Base-by-base conservation (phyloP, 2,888 invertebrate genomes). In the Microplitis manilae region DNA sequence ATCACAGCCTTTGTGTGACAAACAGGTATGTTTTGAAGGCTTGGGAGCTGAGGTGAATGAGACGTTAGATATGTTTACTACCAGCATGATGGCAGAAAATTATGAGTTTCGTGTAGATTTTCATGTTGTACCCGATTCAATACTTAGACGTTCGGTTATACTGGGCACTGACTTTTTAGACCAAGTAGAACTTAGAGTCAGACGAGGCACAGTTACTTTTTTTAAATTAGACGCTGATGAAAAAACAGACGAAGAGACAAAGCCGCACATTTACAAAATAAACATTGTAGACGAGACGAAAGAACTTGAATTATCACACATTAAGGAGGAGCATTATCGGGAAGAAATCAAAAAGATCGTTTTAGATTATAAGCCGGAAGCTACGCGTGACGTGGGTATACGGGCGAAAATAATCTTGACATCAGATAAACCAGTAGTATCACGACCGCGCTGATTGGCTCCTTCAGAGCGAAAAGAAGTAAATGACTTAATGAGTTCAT, bases 401-500 rank as follows among this genome's bases (percentile, higher is more conserved):
- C 50, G 65, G 9, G 79, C 79, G 77, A 77, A 72, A 70, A 77
- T 81, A 6, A 67, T 81, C 5, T 20, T 81, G 1, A 76, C 79
- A 59, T 79, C 79, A 15, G 81, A 79, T 60, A 76, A 61, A 39
- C 79, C 80, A 59, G 77, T 77, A 41, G 41, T 41, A 41, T 41
- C 41, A 41, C 41, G 41, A 41, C 67, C 67, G 39, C 59, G 84
- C 68, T 60, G n/a, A 67, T 68, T 84, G 15, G 72, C 83, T 9
- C 68, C 78, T 8, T 20, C 62, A 20, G 79, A 84, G 65, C 73
- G 71, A 30, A 41, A 76, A 17, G 68, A 68, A 15, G 81, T 81
- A 69, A 79, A 83, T 60, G 13, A 67, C 13, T 79, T 81, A 59
- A 73, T 84, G 7, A 79, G 84, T 0, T 60, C 79, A 2, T 84